Evolutionary conservation across 2,113 vertebrate genomes (phyloP).

Genomic region (Fulmarus glacialis): DNA sequence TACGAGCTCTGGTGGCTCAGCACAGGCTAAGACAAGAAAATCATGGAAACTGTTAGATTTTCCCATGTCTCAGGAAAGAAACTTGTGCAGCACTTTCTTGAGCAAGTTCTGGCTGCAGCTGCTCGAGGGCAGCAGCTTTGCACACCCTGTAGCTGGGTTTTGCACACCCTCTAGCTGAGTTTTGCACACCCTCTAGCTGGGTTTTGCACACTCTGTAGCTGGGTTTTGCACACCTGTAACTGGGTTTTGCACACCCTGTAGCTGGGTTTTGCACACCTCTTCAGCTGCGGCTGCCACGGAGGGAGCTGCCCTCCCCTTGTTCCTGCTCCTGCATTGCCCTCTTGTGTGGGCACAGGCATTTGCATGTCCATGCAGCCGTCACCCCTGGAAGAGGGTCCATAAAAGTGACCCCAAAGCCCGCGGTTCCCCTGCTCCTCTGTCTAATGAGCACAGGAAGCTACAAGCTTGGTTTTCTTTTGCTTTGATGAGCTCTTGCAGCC

Average conservation of each 20-base stretch:
- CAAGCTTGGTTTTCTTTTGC: neutral
- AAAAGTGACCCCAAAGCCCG: rapidly evolving
- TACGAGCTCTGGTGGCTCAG: neutral
- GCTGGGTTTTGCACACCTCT: neutral
- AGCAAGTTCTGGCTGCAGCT: neutral
- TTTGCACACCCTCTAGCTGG: neutral
- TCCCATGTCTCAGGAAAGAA: rapidly evolving
- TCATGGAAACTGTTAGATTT: neutral
- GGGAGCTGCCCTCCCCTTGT: neutral
- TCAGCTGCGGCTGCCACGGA: rapidly evolving
- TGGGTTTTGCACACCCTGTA: too few species aligned
- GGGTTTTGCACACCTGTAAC: neutral
- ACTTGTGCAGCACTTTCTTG: neutral
- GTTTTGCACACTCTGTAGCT: neutral
- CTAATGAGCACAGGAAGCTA: neutral
- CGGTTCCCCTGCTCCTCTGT: neutral
- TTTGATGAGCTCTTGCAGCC: neutral
- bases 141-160: neutral
- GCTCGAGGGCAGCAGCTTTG: neutral
- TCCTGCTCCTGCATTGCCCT: neutral
- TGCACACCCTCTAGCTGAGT: too few species aligned
- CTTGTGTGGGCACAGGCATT: rapidly evolving
- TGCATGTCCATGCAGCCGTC: rapidly evolving
- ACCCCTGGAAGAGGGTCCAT: too few species aligned
- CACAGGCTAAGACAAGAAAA: neutral